phyloP scores from a whole-genome alignment of 2,113 vertebrate genomes.

The Pelmatolapia mariae region DNA sequence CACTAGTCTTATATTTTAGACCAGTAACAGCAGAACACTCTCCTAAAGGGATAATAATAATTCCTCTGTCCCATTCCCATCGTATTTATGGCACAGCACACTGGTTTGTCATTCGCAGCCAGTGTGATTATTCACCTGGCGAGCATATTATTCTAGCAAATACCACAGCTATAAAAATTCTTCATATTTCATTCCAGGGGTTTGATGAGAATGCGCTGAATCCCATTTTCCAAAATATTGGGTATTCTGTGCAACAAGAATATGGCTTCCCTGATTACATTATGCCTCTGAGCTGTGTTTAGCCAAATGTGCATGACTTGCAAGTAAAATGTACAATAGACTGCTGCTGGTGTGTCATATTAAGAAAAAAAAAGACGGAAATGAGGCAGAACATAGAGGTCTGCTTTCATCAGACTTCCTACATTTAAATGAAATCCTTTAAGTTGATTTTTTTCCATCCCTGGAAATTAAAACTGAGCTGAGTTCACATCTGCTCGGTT shows the following conservation, averaged over 20 bases:
- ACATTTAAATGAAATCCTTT: slow-evolving; percentile 20
- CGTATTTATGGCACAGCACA: slow-evolving; percentile 47
- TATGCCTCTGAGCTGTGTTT: slow-evolving; percentile 50
- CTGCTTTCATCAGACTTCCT: slow-evolving; percentile 7
- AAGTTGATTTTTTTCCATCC: background rate
- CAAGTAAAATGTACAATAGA: slow-evolving; percentile 38
- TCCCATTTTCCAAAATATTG: slow-evolving; percentile 54
- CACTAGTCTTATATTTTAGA: slow-evolving; percentile 18
- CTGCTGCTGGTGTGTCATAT: slow-evolving; percentile 10
- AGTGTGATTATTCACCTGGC: slow-evolving; percentile 62
- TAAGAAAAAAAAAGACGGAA: background rate
- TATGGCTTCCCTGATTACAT: slow-evolving; percentile 50
- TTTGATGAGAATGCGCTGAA: slow-evolving; percentile 56
- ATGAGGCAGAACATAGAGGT: background rate
- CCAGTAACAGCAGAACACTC: slow-evolving; percentile 17
- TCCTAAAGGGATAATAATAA: slow-evolving; percentile 38
- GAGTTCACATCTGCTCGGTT: background rate
- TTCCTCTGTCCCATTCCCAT: slow-evolving; percentile 29
- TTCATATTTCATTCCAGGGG: slow-evolving; percentile 51
- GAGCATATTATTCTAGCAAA: slow-evolving; percentile 61
- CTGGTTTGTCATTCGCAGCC: slow-evolving; percentile 52
- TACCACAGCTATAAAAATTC: slow-evolving; percentile 36
- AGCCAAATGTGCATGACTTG: slow-evolving; percentile 55
- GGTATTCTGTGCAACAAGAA: slow-evolving; percentile 32
- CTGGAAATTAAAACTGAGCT: slow-evolving; percentile 19